Percentiles rank a stretch among this genome's conserved stretches.
phyloP scores from a whole-genome alignment of 1,140 invertebrate species.

The Myzus persicae region DNA sequence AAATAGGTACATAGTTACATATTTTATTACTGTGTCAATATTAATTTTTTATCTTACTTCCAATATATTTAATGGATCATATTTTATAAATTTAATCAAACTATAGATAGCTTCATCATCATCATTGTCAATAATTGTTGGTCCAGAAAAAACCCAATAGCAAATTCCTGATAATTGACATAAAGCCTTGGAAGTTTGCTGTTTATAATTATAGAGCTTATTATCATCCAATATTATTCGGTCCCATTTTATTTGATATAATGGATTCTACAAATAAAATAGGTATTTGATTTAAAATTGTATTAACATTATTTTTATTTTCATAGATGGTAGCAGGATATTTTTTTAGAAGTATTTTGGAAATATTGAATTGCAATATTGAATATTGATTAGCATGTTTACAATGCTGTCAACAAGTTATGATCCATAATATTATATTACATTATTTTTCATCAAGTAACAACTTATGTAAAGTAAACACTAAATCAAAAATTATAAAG shows the following conservation, averaged over 20 bases:
- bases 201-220: background rate
- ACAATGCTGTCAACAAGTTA: background rate
- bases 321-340: background rate
- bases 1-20: background rate
- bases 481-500: background rate
- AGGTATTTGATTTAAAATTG: background rate
- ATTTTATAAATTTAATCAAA: constrained; percentile 8
- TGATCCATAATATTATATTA: background rate
- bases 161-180: constrained; percentile 8
- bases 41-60: background rate
- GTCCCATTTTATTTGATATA: background rate
- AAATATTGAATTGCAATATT: background rate
- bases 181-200: background rate
- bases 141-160: background rate
- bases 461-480: background rate
- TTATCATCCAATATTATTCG: background rate
- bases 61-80: background rate
- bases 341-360: background rate
- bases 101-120: constrained; percentile 10
- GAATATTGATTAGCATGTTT: too few species aligned
- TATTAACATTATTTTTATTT: background rate
- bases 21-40: background rate
- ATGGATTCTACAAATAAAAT: background rate
- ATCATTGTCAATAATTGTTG: background rate
- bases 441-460: background rate